Conservation (phyloP, 37 sponge, comb jelly and placozoan species). For the Mnemiopsis leidyi region DNA sequence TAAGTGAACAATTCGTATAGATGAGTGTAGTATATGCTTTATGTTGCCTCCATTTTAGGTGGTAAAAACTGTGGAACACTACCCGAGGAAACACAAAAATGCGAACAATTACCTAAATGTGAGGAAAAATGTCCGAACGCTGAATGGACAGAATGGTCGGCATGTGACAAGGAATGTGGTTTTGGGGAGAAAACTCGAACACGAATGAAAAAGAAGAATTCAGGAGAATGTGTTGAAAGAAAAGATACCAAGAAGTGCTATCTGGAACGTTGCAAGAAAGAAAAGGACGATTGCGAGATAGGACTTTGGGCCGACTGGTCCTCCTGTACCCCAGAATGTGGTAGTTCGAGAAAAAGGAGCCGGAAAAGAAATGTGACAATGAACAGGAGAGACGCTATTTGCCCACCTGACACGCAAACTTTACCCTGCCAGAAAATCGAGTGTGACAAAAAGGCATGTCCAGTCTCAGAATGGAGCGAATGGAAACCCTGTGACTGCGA, state of each 20-base stretch:
- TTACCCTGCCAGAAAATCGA: neutral
- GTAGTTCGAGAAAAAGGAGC: neutral
- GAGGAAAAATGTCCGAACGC: neutral
- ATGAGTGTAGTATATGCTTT: no score
- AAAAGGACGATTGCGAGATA: neutral
- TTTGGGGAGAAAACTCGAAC: neutral
- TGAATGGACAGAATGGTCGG: conserved; percentile 17
- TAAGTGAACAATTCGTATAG: no score
- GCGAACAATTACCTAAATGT: neutral
- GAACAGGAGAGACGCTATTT: neutral
- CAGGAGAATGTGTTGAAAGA: neutral
- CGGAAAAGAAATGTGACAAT: neutral
- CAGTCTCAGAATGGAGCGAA: neutral
- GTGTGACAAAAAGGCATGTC: neutral
- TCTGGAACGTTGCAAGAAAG: neutral
- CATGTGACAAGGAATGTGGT: neutral
- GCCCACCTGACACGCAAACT: neutral
- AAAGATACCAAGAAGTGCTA: neutral
- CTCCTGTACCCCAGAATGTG: neutral
- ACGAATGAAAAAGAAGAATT: neutral
- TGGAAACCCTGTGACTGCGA: neutral
- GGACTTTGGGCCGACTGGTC: conserved; percentile 21
- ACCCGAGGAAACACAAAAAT: neutral
- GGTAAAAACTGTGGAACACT: neutral
- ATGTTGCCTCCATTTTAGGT: neutral